A percentile compares a stretch with the other conserved stretches of the same genome.
Evolutionary conservation across 1,140 invertebrate species (phyloP).

Genomic region (Luehdorfia chinensis): DNA sequence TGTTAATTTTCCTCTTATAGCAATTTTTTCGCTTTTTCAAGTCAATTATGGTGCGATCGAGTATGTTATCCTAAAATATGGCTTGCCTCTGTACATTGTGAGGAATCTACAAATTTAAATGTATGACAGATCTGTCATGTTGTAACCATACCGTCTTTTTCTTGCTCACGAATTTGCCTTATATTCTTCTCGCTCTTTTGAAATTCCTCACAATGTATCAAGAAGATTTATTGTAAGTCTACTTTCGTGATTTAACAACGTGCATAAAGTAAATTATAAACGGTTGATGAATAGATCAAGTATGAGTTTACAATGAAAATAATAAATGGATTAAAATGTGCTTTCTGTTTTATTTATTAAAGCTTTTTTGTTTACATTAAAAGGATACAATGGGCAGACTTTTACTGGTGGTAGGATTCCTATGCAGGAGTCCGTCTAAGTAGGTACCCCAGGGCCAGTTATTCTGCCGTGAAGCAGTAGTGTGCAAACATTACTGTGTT

Average conservation of each 20-base stretch:
- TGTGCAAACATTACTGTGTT: too few species aligned
- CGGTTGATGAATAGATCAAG: slow-evolving; percentile 68
- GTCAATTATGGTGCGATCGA: slow-evolving; percentile 71
- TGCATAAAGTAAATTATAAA: slow-evolving; percentile 63
- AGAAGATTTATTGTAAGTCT: slow-evolving; percentile 29
- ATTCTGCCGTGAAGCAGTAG: too few species aligned
- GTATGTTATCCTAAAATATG: slow-evolving; percentile 41
- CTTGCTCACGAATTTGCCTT: slow-evolving; percentile 3
- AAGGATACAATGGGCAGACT: too few species aligned
- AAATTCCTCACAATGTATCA: slow-evolving; percentile 24
- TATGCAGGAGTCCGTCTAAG: too few species aligned
- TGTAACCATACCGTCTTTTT: background rate
- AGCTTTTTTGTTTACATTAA: too few species aligned
- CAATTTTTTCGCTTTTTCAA: slow-evolving; percentile 57
- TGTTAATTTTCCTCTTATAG: slow-evolving; percentile 31
- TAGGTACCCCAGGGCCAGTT: too few species aligned
- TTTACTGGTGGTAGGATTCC: too few species aligned
- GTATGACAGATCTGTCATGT: slow-evolving; percentile 15
- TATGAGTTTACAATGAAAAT: slow-evolving; percentile 74
- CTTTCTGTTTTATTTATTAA: slow-evolving; percentile 32
- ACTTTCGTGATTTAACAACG: slow-evolving; percentile 49
- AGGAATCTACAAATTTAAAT: slow-evolving; percentile 23
- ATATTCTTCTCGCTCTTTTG: background rate
- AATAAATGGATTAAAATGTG: slow-evolving; percentile 66
- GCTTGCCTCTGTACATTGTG: slow-evolving; percentile 28